Percentiles rank a stretch among this genome's conserved stretches.
phyloP scores from a whole-genome alignment of 2,888 invertebrate species.

The Sinopyrophorus schimmeli region DNA sequence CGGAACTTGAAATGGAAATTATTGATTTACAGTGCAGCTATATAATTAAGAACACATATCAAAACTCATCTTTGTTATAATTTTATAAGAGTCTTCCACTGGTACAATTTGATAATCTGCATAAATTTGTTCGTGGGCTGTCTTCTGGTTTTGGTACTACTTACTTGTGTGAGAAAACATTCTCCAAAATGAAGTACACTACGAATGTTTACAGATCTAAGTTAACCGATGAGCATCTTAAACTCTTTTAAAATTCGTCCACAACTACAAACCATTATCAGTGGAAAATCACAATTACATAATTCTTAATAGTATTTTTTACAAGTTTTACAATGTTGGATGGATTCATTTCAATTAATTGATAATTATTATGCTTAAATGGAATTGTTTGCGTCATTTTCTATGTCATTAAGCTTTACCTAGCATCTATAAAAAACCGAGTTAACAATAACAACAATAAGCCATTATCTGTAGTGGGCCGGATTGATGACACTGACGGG shows the following conservation, averaged over 20 bases:
- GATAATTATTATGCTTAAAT: too few species aligned
- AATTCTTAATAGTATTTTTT: conserved; percentile 16
- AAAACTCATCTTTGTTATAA: conserved; percentile 24
- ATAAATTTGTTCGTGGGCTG: conserved; percentile 33
- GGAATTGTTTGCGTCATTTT: too few species aligned
- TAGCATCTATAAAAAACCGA: too few species aligned
- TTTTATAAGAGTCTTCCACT: conserved; percentile 34
- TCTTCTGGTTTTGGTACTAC: conserved; percentile 14
- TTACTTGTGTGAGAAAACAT: conserved; percentile 29
- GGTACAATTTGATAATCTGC: conserved; percentile 35
- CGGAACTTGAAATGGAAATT: conserved; percentile 36
- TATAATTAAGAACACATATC: conserved; percentile 33
- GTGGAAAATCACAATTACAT: conserved; percentile 9
- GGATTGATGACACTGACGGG: too few species aligned
- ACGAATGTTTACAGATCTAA: conserved; percentile 19
- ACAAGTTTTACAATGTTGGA: too few species aligned
- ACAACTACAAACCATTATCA: conserved; percentile 3
- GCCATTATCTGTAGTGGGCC: too few species aligned
- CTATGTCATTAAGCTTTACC: too few species aligned
- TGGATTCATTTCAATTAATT: too few species aligned
- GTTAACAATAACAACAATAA: too few species aligned
- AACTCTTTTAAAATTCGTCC: too few species aligned
- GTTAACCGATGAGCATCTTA: conserved; percentile 14
- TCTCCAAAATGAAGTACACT: conserved; percentile 21
- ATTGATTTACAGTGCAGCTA: conserved; percentile 35